phyloP scores from a whole-genome alignment of 64 coral and sea anemone species.

The Pocillopora damicornis region DNA sequence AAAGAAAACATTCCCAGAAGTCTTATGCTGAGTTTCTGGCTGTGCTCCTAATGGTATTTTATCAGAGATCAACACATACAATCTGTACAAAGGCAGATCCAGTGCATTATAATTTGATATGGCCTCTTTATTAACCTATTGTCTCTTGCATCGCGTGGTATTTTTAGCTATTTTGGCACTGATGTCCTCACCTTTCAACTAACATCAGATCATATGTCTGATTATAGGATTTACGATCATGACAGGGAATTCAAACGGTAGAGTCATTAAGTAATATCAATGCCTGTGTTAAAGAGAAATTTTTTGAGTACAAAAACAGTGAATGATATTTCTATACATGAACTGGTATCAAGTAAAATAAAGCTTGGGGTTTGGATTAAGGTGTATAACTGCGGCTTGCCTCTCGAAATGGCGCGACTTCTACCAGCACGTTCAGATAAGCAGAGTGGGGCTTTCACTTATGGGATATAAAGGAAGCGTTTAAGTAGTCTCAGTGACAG shows the following conservation, averaged over 20 bases:
- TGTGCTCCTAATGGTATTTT: not conserved
- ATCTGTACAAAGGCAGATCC: not conserved
- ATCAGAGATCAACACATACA: not conserved
- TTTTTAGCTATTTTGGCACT: not conserved
- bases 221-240: not conserved
- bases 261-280: not conserved
- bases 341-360: no score
- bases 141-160: not conserved
- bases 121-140: not conserved
- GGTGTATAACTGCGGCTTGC: no score
- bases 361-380: no score
- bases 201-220: no score
- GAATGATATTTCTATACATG: no score
- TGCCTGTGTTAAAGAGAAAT: no score
- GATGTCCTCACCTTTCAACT: not conserved
- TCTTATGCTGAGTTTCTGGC: not conserved
- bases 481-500: not conserved
- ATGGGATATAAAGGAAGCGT: not conserved
- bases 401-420: not conserved
- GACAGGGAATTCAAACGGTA: not conserved
- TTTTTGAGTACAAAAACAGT: no score
- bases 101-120: not conserved
- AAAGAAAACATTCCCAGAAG: constrained; percentile 20
- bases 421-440: not conserved
- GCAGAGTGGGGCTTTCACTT: not conserved